phyloP scores from a whole-genome alignment of 53 echinoderm and acorn worm species.

The Astropecten irregularis region DNA sequence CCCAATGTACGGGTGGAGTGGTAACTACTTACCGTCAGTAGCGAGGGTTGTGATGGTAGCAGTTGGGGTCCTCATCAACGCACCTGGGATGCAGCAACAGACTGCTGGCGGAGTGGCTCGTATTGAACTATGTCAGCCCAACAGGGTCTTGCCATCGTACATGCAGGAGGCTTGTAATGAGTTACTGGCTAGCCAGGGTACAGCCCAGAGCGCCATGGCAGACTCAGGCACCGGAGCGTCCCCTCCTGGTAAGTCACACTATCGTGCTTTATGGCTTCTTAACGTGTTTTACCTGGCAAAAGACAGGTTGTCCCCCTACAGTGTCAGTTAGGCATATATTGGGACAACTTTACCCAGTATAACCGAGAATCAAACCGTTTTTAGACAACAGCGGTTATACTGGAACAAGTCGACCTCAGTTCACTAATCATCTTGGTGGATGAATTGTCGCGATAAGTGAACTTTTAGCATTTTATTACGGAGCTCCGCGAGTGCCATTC shows the following conservation, averaged over 20 bases:
- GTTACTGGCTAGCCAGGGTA: conserved; percentile 17
- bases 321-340: too few species aligned
- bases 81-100: conserved; percentile 20
- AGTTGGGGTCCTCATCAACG: not conserved
- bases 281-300: too few species aligned
- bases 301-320: too few species aligned
- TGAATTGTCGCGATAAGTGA: too few species aligned
- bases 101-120: conserved; percentile 16
- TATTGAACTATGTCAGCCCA: conserved; percentile 18
- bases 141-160: conserved; percentile 7
- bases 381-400: too few species aligned
- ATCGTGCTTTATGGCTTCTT: too few species aligned
- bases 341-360: too few species aligned
- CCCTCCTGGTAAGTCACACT: conserved; percentile 31
- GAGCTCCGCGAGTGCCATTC: too few species aligned
- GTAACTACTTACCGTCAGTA: not conserved
- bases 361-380: too few species aligned
- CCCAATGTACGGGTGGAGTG: not conserved
- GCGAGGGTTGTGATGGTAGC: conserved; percentile 1
- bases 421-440: too few species aligned
- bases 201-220: conserved; percentile 24
- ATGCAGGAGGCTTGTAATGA: conserved; percentile 24
- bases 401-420: too few species aligned
- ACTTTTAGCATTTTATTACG: too few species aligned
- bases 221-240: conserved; percentile 26